These are phyloP conservation scores for Hormiphora californensis DNA, from an alignment of 37 sponge, comb jelly and placozoan genomes.

Conservation along the genomic window DNA sequence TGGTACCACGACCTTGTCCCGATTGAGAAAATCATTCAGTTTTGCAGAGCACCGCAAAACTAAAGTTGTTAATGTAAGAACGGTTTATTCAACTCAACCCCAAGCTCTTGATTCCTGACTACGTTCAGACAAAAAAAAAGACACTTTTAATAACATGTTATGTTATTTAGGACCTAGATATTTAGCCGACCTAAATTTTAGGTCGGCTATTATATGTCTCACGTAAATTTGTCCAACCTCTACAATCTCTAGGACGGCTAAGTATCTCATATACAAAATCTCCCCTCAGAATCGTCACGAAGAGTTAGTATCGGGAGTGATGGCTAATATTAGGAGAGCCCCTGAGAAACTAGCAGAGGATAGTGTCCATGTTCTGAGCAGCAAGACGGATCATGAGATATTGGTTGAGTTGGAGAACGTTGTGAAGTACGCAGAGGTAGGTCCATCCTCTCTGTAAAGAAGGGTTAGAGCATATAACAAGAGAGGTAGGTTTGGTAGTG, in stretches of 20 bases:
- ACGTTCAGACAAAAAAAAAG: no score
- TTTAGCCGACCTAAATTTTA: no score
- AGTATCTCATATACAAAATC: no score
- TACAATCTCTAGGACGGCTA: no score
- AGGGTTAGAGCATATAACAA: no score
- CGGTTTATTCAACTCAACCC: not conserved
- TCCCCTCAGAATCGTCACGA: conserved; percentile 11
- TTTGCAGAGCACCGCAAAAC: not conserved
- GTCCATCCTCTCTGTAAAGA: no score
- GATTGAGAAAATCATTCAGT: conserved; percentile 31
- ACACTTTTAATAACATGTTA: no score
- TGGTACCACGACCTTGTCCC: not conserved
- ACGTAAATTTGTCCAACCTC: no score
- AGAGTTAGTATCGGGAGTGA: not conserved
- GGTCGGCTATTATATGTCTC: no score
- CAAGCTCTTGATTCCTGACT: no score
- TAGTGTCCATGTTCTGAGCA: conserved; percentile 1
- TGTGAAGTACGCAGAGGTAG: conserved; percentile 33
- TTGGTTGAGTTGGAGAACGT: conserved; percentile 27
- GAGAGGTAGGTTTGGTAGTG: no score
- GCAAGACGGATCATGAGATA: conserved; percentile 29
- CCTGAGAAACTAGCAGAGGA: conserved; percentile 16
- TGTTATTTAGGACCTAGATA: no score
- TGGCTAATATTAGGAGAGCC: conserved; percentile 19
- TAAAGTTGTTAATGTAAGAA: not conserved